Conservation (phyloP, 30 jellyfish, hydroid and myxozoan species). For the Mastigias papua region DNA sequence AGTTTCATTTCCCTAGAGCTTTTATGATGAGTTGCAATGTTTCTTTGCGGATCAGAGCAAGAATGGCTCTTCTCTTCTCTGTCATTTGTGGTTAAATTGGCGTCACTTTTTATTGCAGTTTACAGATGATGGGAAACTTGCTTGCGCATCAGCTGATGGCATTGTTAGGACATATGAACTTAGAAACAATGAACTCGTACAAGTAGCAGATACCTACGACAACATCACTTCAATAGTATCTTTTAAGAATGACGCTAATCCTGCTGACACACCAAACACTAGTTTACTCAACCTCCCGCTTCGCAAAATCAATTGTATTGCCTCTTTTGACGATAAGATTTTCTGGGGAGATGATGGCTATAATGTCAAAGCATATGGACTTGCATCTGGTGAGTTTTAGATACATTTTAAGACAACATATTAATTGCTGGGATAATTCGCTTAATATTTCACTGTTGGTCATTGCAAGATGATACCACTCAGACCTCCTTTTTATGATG, state of each 20-base stretch:
- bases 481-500: no score
- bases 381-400: slow-evolving; percentile 65
- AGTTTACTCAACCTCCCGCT: slow-evolving; percentile 46
- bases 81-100: not conserved
- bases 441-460: no score
- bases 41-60: not conserved
- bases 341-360: slow-evolving; percentile 97
- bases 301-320: slow-evolving; percentile 86
- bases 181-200: slow-evolving; percentile 32
- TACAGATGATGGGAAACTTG: slow-evolving; percentile 73
- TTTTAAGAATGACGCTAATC: slow-evolving; percentile 15
- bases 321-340: slow-evolving; percentile 48
- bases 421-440: not conserved
- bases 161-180: slow-evolving; percentile 60
- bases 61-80: not conserved
- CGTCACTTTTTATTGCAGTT: slow-evolving; percentile 33
- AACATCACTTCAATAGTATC: slow-evolving; percentile 37
- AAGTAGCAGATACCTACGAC: slow-evolving; percentile 44
- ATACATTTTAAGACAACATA: not conserved
- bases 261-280: slow-evolving; percentile 58
- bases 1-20: no score
- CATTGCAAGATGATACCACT: no score
- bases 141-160: slow-evolving; percentile 89
- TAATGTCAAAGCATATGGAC: slow-evolving; percentile 79
- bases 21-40: no score